Conservation (phyloP, 1,140 invertebrate genomes). For the Notospermus geniculatus region DNA sequence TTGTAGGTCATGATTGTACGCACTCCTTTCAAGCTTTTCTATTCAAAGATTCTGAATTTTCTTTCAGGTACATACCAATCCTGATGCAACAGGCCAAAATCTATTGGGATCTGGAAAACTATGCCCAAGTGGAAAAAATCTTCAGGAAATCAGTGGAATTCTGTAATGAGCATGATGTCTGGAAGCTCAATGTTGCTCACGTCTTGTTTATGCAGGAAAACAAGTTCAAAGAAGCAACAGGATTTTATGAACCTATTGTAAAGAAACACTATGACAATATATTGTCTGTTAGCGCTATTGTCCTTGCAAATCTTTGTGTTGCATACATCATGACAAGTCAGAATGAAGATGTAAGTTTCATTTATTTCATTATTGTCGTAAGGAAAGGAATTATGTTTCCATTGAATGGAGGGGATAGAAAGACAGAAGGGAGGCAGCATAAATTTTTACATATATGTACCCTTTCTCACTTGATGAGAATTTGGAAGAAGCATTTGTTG, state of each 20-base stretch:
- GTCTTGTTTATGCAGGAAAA: slow-evolving; percentile 99
- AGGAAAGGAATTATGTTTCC: not conserved
- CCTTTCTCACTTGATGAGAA: too few species aligned
- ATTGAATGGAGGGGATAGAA: not conserved
- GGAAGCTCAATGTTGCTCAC: slow-evolving; percentile 97
- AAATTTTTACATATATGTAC: too few species aligned
- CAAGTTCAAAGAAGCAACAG: slow-evolving; percentile 96
- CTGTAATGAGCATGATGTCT: slow-evolving; percentile 94
- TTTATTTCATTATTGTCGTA: too few species aligned
- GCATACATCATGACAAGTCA: slow-evolving; percentile 99
- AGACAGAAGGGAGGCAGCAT: not conserved
- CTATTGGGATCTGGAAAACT: slow-evolving; percentile 97
- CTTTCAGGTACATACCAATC: slow-evolving; percentile 75
- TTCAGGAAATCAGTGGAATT: slow-evolving; percentile 93
- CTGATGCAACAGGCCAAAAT: slow-evolving; percentile 99
- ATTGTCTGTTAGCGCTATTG: slow-evolving; percentile 90
- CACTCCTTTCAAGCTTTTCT: too few species aligned
- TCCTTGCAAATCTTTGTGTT: slow-evolving; percentile 96
- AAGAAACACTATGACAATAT: slow-evolving; percentile 96
- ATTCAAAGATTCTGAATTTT: too few species aligned
- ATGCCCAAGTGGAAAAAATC: slow-evolving; percentile 68
- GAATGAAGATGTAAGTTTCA: slow-evolving; percentile 77
- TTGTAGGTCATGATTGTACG: too few species aligned
- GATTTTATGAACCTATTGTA: slow-evolving; percentile 98
- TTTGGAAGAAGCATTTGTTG: too few species aligned